Evolutionary conservation across 1,140 invertebrate genomes (phyloP).

Genomic region (Drosophila nannoptera): DNA sequence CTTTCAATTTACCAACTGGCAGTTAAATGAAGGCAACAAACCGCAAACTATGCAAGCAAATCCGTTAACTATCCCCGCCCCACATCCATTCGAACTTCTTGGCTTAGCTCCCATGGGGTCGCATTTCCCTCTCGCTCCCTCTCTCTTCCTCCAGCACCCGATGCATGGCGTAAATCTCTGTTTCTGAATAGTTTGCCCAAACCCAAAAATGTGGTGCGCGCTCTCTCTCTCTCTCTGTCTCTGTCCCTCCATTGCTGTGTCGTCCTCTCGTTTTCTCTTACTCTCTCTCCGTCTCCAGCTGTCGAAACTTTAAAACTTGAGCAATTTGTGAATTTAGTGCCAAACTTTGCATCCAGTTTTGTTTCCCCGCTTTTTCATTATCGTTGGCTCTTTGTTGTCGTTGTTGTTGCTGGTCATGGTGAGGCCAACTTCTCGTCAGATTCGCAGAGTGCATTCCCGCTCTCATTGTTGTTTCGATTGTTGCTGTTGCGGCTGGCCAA

Average conservation of each 20-base stretch:
- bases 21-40: conserved; percentile 71
- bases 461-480: conserved; percentile 33
- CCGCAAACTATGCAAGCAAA: conserved; percentile 48
- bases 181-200: conserved; percentile 69
- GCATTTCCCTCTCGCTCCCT: background rate
- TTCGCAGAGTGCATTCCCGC: conserved; percentile 7
- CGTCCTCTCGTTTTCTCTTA: background rate
- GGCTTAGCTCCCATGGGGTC: conserved; percentile 6
- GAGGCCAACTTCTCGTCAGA: conserved; percentile 15
- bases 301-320: conserved; percentile 73
- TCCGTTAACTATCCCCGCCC: conserved; percentile 48
- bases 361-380: conserved; percentile 66
- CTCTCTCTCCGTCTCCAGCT: conserved; percentile 19
- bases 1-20: conserved; percentile 56
- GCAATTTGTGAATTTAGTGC: conserved; percentile 74
- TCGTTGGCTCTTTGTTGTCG: conserved; percentile 40
- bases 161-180: conserved; percentile 56
- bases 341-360: conserved; percentile 68
- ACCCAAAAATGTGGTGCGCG: conserved; percentile 27
- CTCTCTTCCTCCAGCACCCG: background rate
- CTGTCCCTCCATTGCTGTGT: conserved; percentile 10
- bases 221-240: background rate
- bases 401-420: conserved; percentile 27
- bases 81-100: conserved; percentile 12
- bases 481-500: conserved; percentile 41